These are phyloP conservation scores for Tigriopus californicus DNA, from an alignment of 2,888 invertebrate species.

Conservation along the genomic window DNA sequence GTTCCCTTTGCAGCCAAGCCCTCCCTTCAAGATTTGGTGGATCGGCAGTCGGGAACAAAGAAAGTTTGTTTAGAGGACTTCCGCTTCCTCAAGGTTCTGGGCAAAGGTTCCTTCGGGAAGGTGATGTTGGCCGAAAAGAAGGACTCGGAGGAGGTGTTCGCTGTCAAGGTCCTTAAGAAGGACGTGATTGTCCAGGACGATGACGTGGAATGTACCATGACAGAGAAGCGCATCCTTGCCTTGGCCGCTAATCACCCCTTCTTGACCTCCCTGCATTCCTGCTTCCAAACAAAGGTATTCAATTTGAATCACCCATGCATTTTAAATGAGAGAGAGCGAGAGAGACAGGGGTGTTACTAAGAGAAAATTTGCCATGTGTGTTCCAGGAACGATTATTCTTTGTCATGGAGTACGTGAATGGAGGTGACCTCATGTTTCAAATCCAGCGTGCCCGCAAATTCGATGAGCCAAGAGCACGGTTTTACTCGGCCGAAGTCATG, in stretches of 20 bases:
- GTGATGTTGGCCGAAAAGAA: constrained; percentile 93
- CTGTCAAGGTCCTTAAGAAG: constrained; percentile 65
- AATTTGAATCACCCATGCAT: background rate
- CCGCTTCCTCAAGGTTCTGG: constrained; percentile 91
- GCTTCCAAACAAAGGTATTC: constrained; percentile 76
- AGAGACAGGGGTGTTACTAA: too few relatives aligned
- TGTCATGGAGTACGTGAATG: constrained; percentile 99
- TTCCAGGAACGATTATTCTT: constrained; percentile 74
- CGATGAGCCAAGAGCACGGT: constrained; percentile 56
- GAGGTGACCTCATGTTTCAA: constrained; percentile 97
- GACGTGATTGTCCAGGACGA: constrained; percentile 96
- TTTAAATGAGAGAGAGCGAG: too few relatives aligned
- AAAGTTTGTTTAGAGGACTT: constrained; percentile 69
- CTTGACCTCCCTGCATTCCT: constrained; percentile 86
- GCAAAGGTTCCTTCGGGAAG: constrained; percentile 95
- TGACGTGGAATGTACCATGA: constrained; percentile 97
- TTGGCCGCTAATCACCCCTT: constrained; percentile 96
- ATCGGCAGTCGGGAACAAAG: constrained; percentile 21
- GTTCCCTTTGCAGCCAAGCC: background rate
- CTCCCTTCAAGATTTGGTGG: constrained; percentile 12
- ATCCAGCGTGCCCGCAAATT: constrained; percentile 95
- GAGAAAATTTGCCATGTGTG: constrained; percentile 16
- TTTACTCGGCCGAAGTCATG: constrained; percentile 97
- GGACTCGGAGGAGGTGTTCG: constrained; percentile 63
- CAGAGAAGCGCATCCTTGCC: constrained; percentile 88